Evolutionary conservation across 2,888 invertebrate species (phyloP), one percentile per base, ranked within the genome.

Genomic region (Dasypogon diadema): DNA sequence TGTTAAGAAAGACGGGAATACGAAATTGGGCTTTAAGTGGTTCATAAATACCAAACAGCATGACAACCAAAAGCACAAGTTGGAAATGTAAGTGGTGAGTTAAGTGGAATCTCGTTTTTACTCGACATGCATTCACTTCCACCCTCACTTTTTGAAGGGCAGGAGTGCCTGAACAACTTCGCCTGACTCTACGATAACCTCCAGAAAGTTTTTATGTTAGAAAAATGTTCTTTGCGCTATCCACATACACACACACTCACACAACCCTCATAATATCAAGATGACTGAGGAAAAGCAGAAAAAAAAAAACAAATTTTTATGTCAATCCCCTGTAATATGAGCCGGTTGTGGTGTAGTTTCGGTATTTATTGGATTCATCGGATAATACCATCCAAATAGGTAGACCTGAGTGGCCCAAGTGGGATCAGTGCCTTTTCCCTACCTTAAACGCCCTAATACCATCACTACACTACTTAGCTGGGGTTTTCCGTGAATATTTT

Each of bases 1-100:
- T 65, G 42, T 65, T 46, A 12, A 22, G 14, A n/a, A 22, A 18
- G 65, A 48, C 24, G 26, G 21, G 65, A 65, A 46, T 65, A 46
- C 65, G 48, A 48, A 46, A 65, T 46, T 24, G 48, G 16, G 76
- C 58, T 74, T 58, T 74, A 74, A 76, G 76, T 76, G 74, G 74
- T 76, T 76, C 76, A 76, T 76, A 76, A 76, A 76, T 76, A 76
- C 74, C 68, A 74, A 76, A 74, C 72, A 74, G 56, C 42, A 65
- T 55, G 73, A 55, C 56, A 58, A 37, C 73, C 55, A 65, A 37
- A 65, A 65, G 65, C 42, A 65, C 65, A 46, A 65, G 37, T 65
- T 65, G 46, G 46, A 65, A 65, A 65, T 46, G 65, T 65, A 65
- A 42, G 48, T 65, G 46, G 46, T 46, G 65, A 21, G 60, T 34